phyloP scores from a whole-genome alignment of 2,888 invertebrate genomes.

The Oxyteleia sp. region DNA sequence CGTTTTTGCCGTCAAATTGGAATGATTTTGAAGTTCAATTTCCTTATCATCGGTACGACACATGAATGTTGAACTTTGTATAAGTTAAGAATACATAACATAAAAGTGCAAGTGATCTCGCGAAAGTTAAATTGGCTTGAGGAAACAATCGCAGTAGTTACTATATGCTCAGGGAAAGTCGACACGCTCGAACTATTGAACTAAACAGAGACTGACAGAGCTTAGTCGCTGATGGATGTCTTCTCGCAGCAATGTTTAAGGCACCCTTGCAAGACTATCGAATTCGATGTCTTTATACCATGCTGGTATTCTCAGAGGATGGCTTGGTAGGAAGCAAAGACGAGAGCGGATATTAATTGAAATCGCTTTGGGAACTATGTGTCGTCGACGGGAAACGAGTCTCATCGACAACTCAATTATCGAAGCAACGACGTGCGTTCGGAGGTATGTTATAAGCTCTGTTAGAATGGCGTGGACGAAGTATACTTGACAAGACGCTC shows the following conservation, averaged over 20 bases:
- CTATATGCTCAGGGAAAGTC: conserved; percentile 34
- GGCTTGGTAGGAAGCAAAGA: conserved; percentile 59
- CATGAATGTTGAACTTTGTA: conserved; percentile 43
- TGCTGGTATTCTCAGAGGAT: conserved; percentile 46
- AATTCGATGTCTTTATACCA: conserved; percentile 56
- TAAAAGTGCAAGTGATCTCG: conserved; percentile 61
- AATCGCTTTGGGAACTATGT: conserved; percentile 66
- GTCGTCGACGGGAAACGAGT: conserved; percentile 66
- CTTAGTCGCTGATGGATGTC: conserved; percentile 61
- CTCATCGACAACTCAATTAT: conserved; percentile 77
- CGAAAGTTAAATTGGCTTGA: conserved; percentile 62
- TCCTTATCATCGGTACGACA: conserved; percentile 50
- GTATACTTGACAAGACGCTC: conserved; percentile 38
- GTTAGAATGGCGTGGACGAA: conserved; percentile 38
- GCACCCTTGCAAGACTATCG: conserved; percentile 47
- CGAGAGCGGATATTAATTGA: conserved; percentile 74
- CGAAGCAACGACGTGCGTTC: conserved; percentile 58
- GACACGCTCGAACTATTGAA: conserved; percentile 59
- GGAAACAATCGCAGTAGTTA: conserved; percentile 59
- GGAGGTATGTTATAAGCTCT: conserved; percentile 63
- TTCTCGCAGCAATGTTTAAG: conserved; percentile 50
- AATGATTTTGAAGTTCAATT: conserved; percentile 55
- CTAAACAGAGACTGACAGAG: conserved; percentile 34
- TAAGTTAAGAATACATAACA: conserved; percentile 48
- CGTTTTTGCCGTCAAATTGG: conserved; percentile 22